A percentile compares a stretch with the other conserved stretches of the same genome.
Evolutionary conservation across 2,888 invertebrate species (phyloP).

Genomic region (Sarcophaga variegata): DNA sequence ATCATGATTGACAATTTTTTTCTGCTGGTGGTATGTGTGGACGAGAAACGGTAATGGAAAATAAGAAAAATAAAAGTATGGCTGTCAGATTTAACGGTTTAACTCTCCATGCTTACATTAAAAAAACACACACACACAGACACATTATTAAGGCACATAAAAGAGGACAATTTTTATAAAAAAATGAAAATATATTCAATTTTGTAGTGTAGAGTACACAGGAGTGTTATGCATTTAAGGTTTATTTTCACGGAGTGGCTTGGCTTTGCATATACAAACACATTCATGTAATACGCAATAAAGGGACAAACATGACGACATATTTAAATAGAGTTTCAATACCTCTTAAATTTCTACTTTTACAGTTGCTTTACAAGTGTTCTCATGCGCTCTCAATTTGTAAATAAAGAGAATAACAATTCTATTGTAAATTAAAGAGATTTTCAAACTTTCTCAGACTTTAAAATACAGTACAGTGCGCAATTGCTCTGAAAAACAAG

Average conservation of each 20-base stretch:
- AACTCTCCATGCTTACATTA: too few species aligned
- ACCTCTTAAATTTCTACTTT: too few species aligned
- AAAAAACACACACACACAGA: slow-evolving; percentile 3
- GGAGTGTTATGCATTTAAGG: too few species aligned
- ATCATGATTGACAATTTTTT: slow-evolving; percentile 62
- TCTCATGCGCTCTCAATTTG: slow-evolving; percentile 1
- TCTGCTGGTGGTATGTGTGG: background rate
- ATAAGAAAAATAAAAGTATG: background rate
- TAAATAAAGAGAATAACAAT: slow-evolving; percentile 19
- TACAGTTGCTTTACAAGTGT: background rate
- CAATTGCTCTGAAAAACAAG: slow-evolving; percentile 28
- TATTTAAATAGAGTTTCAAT: slow-evolving; percentile 42
- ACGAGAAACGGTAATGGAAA: background rate
- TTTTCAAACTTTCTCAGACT: background rate
- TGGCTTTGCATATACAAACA: background rate
- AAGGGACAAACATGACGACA: slow-evolving; percentile 68
- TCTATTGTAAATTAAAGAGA: slow-evolving; percentile 3
- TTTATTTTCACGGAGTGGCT: too few species aligned
- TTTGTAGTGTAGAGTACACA: too few species aligned
- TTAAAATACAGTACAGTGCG: slow-evolving; percentile 20
- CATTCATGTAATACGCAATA: background rate
- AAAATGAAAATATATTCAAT: slow-evolving; percentile 10
- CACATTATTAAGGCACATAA: slow-evolving; percentile 45
- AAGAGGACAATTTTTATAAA: slow-evolving; percentile 34
- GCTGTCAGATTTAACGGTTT: too few species aligned